Percentiles rank a stretch among this genome's conserved stretches.
Evolutionary conservation across 1,140 invertebrate species (phyloP).

Genomic region (Pseudachorutes palmiensis): DNA sequence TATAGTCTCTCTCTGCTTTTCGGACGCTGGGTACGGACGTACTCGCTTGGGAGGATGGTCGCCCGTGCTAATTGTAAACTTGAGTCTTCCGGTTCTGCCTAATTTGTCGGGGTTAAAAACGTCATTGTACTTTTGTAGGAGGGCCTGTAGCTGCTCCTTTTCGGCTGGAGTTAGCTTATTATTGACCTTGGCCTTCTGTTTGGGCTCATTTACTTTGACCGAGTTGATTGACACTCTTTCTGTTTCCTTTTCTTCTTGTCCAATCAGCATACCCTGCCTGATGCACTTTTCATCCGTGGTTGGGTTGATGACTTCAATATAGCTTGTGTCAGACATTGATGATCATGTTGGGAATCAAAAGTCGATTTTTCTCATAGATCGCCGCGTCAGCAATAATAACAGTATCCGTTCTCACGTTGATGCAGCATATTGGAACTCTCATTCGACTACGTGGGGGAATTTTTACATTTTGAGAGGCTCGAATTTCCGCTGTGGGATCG

Average conservation of each 20-base stretch:
- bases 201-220: background rate
- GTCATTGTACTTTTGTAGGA: background rate
- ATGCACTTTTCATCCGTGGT: background rate
- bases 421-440: background rate
- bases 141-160: background rate
- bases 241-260: background rate
- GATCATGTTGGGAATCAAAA: conserved; percentile 1
- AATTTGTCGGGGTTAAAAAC: conserved; percentile 7
- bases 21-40: conserved; percentile 20
- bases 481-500: background rate
- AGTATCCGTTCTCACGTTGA: background rate
- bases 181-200: background rate
- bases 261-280: background rate
- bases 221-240: background rate
- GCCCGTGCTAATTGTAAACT: conserved; percentile 30
- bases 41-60: conserved; percentile 18
- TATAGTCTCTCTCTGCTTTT: conserved; percentile 23
- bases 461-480: background rate
- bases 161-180: background rate
- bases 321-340: background rate
- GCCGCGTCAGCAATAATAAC: background rate
- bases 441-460: background rate
- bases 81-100: conserved; percentile 2
- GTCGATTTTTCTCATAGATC: background rate
- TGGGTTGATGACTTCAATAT: background rate